Percentiles rank a stretch among this genome's conserved stretches.
Evolutionary conservation across 2,888 invertebrate species (phyloP).

Genomic region (Epistrophe eligans): DNA sequence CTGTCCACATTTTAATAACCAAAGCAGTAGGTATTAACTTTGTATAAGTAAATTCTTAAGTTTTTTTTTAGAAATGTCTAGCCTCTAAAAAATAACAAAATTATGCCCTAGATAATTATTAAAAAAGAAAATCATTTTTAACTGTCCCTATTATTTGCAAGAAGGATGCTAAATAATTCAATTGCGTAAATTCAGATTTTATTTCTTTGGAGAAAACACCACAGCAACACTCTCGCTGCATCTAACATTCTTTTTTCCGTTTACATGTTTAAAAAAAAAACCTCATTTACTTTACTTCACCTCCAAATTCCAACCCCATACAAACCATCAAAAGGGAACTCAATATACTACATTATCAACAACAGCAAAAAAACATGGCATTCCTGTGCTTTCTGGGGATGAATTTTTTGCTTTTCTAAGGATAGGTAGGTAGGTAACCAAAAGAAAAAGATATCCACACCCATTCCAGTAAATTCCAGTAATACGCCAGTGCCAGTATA

Average conservation of each 20-base stretch:
- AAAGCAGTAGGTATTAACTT: too few relatives aligned
- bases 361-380: neutral
- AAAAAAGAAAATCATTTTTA: too few relatives aligned
- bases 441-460: constrained; percentile 35
- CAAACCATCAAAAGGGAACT: constrained; percentile 3
- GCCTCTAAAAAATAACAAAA: too few relatives aligned
- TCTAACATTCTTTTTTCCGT: constrained; percentile 6
- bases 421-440: neutral
- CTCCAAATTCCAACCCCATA: constrained; percentile 34
- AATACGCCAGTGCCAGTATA: neutral
- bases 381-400: neutral
- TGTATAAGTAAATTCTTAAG: too few relatives aligned
- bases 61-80: too few relatives aligned
- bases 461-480: constrained; percentile 25
- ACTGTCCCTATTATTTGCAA: too few relatives aligned
- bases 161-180: too few relatives aligned
- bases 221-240: constrained; percentile 47
- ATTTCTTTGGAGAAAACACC: neutral
- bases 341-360: neutral
- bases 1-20: too few relatives aligned
- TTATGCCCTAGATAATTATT: too few relatives aligned
- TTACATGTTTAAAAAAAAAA: neutral
- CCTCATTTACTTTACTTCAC: neutral
- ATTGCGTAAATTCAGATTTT: too few relatives aligned
- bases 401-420: constrained; percentile 39